Evolutionary conservation across 2,113 vertebrate genomes (phyloP), one percentile per base, ranked within the genome.

Genomic region (Aplodontia rufa): DNA sequence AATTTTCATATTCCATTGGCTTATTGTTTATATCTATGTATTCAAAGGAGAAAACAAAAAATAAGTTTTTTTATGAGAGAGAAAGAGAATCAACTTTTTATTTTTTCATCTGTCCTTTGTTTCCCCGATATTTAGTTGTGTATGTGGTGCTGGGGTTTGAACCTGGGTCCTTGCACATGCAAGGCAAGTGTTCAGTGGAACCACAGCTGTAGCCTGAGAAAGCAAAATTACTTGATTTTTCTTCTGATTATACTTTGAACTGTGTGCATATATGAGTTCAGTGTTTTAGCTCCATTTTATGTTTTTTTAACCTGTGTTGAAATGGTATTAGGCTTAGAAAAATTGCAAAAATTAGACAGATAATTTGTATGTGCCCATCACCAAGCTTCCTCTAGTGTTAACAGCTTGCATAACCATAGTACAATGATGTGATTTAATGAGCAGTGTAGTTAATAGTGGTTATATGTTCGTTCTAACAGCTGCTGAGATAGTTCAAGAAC

Each of bases 401-500:
- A 81, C 24, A 88, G 13, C 26, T 78, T 32, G 16, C 0, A 17
- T 79, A 92, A 55, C 35, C 17, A 35, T n/a, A 37, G 42, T 82
- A 53, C 28, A 64, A 0, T 62, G 49, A 79, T 35, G n/a, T n/a
- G n/a, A n/a, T n/a, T n/a, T n/a, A n/a, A n/a, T n/a, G n/a, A 80
- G 85, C 32, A 16, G 60, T 93, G 68, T 55, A 66, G 60, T 90
- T 89, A 84, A 94, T 30, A 51, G 22, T 80, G 49, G 5, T 53
- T 84, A 0, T 75, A 10, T 93, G 83, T 94, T 7, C 97, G 84
- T 98, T 90, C 97, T 94, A 97, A 98, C 98, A 99, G 99, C 98
- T 98, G 98, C 98, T 91, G 99, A 99, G 94, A 98, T 99, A 79
- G 99, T 99, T 58, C 98, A 98, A 98, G 99, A 99, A 96, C 96